phyloP scores from a whole-genome alignment of 2,797 vertebrate species.

The Mormyrus proboscirostris region DNA sequence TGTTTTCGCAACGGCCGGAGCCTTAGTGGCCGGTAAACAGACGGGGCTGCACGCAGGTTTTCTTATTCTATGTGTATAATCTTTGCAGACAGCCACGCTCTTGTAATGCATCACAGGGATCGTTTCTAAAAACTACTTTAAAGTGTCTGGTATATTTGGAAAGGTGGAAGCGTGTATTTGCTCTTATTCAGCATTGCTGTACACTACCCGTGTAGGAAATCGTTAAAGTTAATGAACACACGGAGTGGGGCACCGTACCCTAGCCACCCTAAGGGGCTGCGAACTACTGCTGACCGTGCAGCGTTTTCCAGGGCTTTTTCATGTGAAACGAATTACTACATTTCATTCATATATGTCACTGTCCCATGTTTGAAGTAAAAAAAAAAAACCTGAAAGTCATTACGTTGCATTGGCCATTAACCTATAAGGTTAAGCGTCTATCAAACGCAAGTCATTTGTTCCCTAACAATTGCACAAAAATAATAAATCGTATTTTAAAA shows the following conservation, averaged over 20 bases:
- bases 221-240: neutral
- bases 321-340: neutral
- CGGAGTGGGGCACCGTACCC: neutral
- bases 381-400: neutral
- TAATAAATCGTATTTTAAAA: neutral
- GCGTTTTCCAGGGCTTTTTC: neutral
- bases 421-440: neutral
- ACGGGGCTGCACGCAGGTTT: neutral
- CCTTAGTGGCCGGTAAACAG: neutral
- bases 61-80: neutral
- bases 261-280: neutral
- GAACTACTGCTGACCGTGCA: neutral
- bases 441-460: neutral
- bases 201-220: neutral
- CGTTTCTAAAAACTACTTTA: neutral
- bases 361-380: neutral
- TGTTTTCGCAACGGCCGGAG: neutral
- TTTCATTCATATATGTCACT: slow-evolving; percentile 18
- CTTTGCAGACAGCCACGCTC: neutral
- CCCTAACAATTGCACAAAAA: neutral
- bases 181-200: neutral
- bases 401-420: neutral
- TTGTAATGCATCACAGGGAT: neutral
- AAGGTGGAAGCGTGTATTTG: neutral
- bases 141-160: neutral